Evolutionary conservation across 2,797 vertebrate genomes (phyloP).

Genomic region (Champsocephalus esox): DNA sequence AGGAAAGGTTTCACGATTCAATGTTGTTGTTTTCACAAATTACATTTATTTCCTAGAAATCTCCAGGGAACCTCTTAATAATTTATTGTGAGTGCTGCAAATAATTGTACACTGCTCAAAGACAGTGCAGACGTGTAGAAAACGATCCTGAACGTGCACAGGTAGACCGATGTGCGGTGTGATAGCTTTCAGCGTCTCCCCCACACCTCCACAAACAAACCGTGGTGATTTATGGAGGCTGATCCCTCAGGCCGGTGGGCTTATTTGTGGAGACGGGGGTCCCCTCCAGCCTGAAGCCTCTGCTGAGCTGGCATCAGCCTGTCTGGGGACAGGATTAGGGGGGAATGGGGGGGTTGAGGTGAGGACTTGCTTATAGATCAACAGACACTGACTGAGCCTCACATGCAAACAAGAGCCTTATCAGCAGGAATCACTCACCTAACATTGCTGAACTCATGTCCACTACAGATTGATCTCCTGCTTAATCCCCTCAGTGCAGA

Average conservation of each 20-base stretch:
- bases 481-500: slow-evolving; percentile 37
- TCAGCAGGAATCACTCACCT: slow-evolving; percentile 62
- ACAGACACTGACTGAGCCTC: slow-evolving; percentile 61
- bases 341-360: slow-evolving; percentile 62
- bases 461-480: slow-evolving; percentile 17
- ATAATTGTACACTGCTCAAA: neutral
- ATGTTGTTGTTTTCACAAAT: neutral
- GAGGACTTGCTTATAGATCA: slow-evolving; percentile 71
- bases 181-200: neutral
- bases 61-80: neutral
- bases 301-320: slow-evolving; percentile 80
- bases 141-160: neutral
- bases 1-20: neutral
- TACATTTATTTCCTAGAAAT: neutral
- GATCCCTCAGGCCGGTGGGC: slow-evolving; percentile 37
- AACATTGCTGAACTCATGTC: slow-evolving; percentile 58
- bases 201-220: slow-evolving; percentile 24
- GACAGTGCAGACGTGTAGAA: neutral
- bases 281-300: slow-evolving; percentile 59
- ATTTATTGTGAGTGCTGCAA: neutral
- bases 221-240: slow-evolving; percentile 21
- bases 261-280: slow-evolving; percentile 59
- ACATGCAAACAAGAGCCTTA: slow-evolving; percentile 71
- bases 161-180: neutral
- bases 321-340: slow-evolving; percentile 84